Evolutionary conservation across 2,888 invertebrate species (phyloP).

Genomic region (Phymatocera aterrima): DNA sequence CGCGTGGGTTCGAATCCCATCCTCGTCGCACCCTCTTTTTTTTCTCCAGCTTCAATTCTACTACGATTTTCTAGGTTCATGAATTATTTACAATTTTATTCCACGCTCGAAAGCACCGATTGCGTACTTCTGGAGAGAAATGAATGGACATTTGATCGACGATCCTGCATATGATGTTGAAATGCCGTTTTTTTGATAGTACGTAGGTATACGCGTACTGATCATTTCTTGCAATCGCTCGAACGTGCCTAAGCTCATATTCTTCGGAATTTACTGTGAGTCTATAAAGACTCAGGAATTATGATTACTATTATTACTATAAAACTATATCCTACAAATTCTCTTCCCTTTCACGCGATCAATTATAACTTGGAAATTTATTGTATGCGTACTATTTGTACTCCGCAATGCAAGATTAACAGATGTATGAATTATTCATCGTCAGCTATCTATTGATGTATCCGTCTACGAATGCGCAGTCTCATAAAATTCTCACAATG

Average conservation of each 20-base stretch:
- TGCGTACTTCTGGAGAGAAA: neutral
- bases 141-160: neutral
- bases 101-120: neutral
- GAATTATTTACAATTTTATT: neutral
- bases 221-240: neutral
- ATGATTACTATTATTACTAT: neutral
- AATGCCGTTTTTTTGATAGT: no score
- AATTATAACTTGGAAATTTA: neutral
- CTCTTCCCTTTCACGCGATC: neutral
- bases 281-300: no score
- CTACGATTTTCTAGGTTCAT: no score
- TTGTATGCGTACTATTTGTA: no score
- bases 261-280: neutral
- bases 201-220: neutral
- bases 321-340: neutral
- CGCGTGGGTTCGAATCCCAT: conserved; percentile 70
- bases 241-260: conserved; percentile 4
- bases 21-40: conserved; percentile 54
- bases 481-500: no score
- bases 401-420: neutral
- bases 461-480: no score
- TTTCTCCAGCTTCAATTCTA: neutral
- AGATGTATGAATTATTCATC: neutral
- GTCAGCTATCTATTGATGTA: no score
- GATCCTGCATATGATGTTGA: no score